Evolutionary conservation across 1,140 invertebrate genomes (phyloP), one percentile per base, ranked within the genome.

Genomic region (Cydia fagiglandana): DNA sequence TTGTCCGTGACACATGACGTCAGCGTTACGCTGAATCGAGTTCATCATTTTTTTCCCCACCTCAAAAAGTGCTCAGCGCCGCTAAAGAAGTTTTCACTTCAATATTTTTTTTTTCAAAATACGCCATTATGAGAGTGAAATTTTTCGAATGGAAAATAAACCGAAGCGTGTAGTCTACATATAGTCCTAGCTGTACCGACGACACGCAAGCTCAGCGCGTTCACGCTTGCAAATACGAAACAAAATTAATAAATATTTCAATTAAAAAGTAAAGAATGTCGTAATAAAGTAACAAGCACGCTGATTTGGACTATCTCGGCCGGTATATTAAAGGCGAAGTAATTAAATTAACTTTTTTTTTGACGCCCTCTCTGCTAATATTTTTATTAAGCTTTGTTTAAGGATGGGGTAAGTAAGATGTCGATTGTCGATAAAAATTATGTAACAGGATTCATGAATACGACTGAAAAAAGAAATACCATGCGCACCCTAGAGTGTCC

Each of bases 241-340:
- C 38, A 45, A 70, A 70, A 70, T 70, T 15, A 45, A 70, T 38
- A n/a, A 4, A 70, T 70, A 70, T 38, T 38, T 45, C 66, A 70
- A 45, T 70, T 38, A 70, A 38, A 53, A 53, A 53, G n/a, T 6
- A n/a, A 70, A 70, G 38, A 70, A 70, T 34, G 28, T 15, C 34
- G 34, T 38, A 70, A 70, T 61, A 61, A 61, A 61, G 56, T 61
- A 61, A 61, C 56, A 61, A 61, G 20, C 9, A n/a, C 56, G 56
- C 56, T 61, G 56, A 61, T 61, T 61, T 61, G 56, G 56, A 61
- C 56, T 24, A 24, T 61, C 56, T 12, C 56, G 56, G 56, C 56
- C 56, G 20, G 56, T 61, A 61, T 61, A 61, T 61, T 61, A 61
- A 61, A 61, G 20, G 20, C 20, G 56, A 24, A 24, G 56, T 61